Conservation (phyloP, 2,888 invertebrate genomes). For the Gari tellinella region DNA sequence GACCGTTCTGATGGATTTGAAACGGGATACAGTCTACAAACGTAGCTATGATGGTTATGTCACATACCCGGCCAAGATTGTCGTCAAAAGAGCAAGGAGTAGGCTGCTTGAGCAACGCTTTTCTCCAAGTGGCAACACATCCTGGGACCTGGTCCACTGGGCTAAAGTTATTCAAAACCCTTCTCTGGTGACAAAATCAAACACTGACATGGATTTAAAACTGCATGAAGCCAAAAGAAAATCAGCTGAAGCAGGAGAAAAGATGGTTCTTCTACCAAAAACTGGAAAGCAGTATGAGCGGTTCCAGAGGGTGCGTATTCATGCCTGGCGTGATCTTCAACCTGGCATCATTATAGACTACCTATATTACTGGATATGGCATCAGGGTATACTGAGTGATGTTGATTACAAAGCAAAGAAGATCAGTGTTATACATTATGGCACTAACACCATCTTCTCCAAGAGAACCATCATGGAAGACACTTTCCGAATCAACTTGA, state of each 20-base stretch:
- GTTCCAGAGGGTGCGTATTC: slow-evolving; percentile 19
- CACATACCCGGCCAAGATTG: slow-evolving; percentile 16
- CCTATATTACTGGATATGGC: slow-evolving; percentile 2
- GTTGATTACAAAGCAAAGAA: background rate
- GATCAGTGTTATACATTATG: slow-evolving; percentile 30
- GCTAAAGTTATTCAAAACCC: slow-evolving; percentile 32
- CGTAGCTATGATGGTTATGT: slow-evolving; percentile 13
- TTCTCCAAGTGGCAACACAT: slow-evolving; percentile 11
- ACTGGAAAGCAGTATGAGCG: slow-evolving; percentile 6
- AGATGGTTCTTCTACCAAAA: slow-evolving; percentile 14
- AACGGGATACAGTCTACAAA: slow-evolving; percentile 10
- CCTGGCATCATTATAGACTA: slow-evolving; percentile 33
- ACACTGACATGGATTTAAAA: background rate
- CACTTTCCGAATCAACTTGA: background rate
- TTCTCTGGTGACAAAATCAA: slow-evolving; percentile 4
- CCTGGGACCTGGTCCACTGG: slow-evolving; percentile 38
- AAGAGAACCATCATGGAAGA: slow-evolving; percentile 10
- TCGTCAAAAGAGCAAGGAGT: slow-evolving; percentile 24
- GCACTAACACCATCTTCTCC: slow-evolving; percentile 10
- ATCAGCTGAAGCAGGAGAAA: background rate
- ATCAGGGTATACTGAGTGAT: slow-evolving; percentile 27
- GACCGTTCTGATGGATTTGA: slow-evolving; percentile 10
- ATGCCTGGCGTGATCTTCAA: slow-evolving; percentile 23
- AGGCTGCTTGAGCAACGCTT: slow-evolving; percentile 29
- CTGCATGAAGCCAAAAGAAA: background rate